Evolutionary conservation across 2,113 vertebrate species (phyloP).

Genomic region (Campylomormyrus numenius): DNA sequence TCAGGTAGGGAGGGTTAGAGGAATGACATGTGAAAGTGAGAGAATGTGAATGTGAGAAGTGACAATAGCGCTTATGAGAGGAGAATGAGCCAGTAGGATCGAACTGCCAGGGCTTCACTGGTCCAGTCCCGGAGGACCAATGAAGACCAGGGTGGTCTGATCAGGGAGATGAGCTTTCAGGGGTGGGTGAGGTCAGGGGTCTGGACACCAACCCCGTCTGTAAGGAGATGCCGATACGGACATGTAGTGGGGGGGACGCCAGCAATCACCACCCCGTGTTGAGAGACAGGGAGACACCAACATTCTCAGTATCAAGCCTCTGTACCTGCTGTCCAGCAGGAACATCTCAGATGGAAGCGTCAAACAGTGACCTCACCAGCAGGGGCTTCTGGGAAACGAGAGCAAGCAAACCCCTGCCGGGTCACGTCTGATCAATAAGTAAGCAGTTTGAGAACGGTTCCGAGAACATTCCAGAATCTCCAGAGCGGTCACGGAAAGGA

Average conservation of each 20-base stretch:
- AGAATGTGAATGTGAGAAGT: background rate
- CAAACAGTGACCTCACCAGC: background rate
- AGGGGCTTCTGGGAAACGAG: background rate
- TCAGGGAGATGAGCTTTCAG: background rate
- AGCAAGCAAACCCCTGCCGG: background rate
- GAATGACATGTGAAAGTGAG: background rate
- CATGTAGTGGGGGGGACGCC: background rate
- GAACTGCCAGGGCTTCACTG: background rate
- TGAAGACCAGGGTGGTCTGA: background rate
- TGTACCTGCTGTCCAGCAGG: background rate
- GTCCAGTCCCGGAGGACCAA: background rate
- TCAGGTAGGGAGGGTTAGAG: background rate
- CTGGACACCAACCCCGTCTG: background rate
- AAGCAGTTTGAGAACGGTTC: background rate
- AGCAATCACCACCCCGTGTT: background rate
- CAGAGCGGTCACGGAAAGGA: background rate
- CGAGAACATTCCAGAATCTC: background rate
- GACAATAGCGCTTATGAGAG: background rate
- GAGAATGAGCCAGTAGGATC: background rate
- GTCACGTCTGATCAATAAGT: background rate
- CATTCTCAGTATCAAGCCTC: background rate
- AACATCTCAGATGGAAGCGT: background rate
- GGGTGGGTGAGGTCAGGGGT: no score
- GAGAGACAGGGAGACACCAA: background rate
- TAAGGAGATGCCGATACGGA: background rate